Percentiles rank a stretch among this genome's conserved stretches.
Conservation (phyloP, 2,113 vertebrate species). For the Speoplatyrhinus poulsoni region DNA sequence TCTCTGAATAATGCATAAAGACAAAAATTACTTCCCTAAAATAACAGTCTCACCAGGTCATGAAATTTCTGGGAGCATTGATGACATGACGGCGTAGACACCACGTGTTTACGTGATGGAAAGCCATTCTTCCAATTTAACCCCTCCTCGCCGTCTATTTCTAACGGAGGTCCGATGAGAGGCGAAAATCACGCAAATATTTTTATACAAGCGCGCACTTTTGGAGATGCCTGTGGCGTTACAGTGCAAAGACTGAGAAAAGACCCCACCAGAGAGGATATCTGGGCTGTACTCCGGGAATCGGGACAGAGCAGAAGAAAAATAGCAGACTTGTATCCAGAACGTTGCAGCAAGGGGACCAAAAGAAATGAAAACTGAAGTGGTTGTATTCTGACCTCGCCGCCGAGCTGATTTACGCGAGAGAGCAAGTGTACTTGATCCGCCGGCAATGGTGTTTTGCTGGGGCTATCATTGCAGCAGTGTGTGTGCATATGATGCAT, state of each 20-base stretch:
- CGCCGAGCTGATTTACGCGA: conserved; percentile 60
- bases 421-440: conserved; percentile 76
- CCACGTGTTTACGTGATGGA: conserved; percentile 93
- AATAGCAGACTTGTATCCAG: conserved; percentile 52
- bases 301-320: conserved; percentile 47
- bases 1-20: too few species aligned
- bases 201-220: conserved; percentile 59
- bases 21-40: conserved; percentile 8
- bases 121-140: conserved; percentile 84
- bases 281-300: conserved; percentile 43
- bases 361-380: conserved; percentile 64
- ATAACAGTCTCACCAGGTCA: conserved; percentile 41
- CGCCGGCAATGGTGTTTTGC: conserved; percentile 75
- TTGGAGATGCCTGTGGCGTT: conserved; percentile 65
- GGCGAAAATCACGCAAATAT: conserved; percentile 77
- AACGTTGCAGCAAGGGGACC: conserved; percentile 76
- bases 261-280: conserved; percentile 39
- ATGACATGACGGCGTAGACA: conserved; percentile 82
- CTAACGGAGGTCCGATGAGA: conserved; percentile 79
- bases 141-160: conserved; percentile 82
- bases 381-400: conserved; percentile 74
- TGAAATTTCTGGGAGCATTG: conserved; percentile 65
- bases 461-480: conserved; percentile 88
- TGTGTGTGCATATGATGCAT: conserved; percentile 90
- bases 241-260: conserved; percentile 51